Evolutionary conservation across 2,797 vertebrate species (phyloP).

Genomic region (Cheracebus regulus): DNA sequence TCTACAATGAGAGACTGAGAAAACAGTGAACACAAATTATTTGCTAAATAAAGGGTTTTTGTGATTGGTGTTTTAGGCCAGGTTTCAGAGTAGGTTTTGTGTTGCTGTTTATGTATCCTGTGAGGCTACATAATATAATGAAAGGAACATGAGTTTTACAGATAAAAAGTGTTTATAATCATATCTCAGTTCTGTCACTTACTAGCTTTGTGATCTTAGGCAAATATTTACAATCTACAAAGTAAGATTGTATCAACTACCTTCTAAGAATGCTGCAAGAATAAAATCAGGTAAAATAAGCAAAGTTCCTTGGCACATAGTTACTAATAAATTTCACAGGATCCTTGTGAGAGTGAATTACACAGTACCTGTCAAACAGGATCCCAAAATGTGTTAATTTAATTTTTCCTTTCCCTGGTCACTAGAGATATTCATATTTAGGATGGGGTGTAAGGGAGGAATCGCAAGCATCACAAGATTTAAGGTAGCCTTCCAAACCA

Average conservation of each 20-base stretch:
- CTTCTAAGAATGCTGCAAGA: neutral
- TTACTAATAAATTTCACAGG: constrained; percentile 23
- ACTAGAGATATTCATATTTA: neutral
- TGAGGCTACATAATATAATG: neutral
- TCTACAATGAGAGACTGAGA: neutral
- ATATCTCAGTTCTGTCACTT: neutral
- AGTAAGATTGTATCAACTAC: neutral
- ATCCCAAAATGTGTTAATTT: constrained; percentile 1
- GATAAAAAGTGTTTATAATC: neutral
- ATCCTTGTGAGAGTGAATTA: neutral
- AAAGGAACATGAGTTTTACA: neutral
- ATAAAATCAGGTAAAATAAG: constrained; percentile 43
- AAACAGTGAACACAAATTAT: neutral
- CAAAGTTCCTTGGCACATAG: neutral
- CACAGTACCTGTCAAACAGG: neutral
- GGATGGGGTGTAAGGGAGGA: neutral
- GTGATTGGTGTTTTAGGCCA: constrained; percentile 1
- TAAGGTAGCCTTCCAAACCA: neutral
- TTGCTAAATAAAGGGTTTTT: constrained; percentile 10
- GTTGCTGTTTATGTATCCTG: neutral
- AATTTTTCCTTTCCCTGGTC: neutral
- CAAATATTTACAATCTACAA: constrained; percentile 31
- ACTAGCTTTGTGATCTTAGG: neutral
- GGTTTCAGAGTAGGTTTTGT: constrained; percentile 15
- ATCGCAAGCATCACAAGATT: neutral